Evolutionary conservation across 2,888 invertebrate species (phyloP), one percentile per base, ranked within the genome.

Genomic region (Rosalia funebris): DNA sequence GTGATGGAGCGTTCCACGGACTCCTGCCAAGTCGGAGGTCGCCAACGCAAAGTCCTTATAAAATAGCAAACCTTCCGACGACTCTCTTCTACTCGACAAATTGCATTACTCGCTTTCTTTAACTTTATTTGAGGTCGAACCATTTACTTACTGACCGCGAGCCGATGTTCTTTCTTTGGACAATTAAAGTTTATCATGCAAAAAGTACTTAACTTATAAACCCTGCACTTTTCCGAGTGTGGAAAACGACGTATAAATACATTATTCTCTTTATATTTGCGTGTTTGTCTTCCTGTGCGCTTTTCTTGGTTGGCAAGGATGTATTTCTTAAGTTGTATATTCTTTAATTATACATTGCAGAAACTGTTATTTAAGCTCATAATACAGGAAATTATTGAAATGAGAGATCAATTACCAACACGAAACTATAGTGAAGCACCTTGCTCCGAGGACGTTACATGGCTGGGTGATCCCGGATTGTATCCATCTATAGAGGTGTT

Each of bases 1-100:
- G 77, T 79, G 79, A 79, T 77, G 74, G 71, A 78, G 69, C 71
- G 73, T 62, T 60, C 45, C 59, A 59, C 63, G 48, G 68, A 68
- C 66, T 67, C 57, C 59, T 75, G 76, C 75, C 76, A 75, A 53
- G 53, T 53, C 53, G 42, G 41, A 42, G 53, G 53, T 53, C 53
- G 42, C 53, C 53, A 42, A 42, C 53, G n/a, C 16, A 17, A 11
- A 11, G 17, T 42, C 53, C 53, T 53, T 53, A 53, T 53, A 53
- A 53, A 53, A 53, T 53, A 53, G 37, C 45, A 50, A 42, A 53
- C 53, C 56, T 56, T 17, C 41, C 41, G 41, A 25, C 41, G 32
- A 20, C 57, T 50, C 57, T 55, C 52, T 57, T 59, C 47, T 42
- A 39, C 45, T 48, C n/a, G 54, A 63, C 57, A 60, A 65, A 63